These are phyloP conservation scores for Odontesthes bonariensis DNA, from an alignment of 2,113 vertebrate genomes.

Conservation along the genomic window DNA sequence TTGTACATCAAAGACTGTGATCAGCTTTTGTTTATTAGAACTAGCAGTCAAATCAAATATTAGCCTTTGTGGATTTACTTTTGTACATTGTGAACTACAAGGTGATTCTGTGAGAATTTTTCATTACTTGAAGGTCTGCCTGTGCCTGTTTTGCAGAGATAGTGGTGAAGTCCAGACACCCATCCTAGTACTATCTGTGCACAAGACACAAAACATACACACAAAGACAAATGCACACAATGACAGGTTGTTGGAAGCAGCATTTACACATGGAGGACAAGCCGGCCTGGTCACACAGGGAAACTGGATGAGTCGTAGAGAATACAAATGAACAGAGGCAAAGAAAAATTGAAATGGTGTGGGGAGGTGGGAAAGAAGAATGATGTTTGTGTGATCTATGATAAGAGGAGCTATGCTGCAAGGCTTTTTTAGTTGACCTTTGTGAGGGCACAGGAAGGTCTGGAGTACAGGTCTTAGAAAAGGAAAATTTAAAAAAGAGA, in stretches of 20 bases:
- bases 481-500: conserved; percentile 10
- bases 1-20: conserved; percentile 31
- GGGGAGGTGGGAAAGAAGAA: conserved; percentile 26
- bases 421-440: conserved; percentile 64
- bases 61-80: conserved; percentile 12
- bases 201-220: conserved; percentile 19
- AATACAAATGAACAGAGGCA: conserved; percentile 46
- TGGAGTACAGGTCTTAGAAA: conserved; percentile 19
- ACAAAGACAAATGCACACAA: conserved; percentile 23
- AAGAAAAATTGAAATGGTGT: conserved; percentile 62
- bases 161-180: conserved; percentile 65
- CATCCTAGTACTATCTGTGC: conserved; percentile 72
- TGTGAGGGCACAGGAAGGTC: conserved; percentile 27
- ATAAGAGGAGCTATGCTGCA: conserved; percentile 56
- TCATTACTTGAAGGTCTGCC: conserved; percentile 55
- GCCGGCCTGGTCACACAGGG: conserved; percentile 38
- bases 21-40: conserved; percentile 55
- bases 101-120: conserved; percentile 45
- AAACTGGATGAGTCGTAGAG: conserved; percentile 47
- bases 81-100: conserved; percentile 30
- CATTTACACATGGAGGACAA: conserved; percentile 45
- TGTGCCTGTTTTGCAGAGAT: conserved; percentile 75
- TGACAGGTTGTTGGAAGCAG: conserved; percentile 36
- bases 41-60: conserved; percentile 34
- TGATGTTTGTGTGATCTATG: conserved; percentile 58